Conservation (phyloP, 2,888 invertebrate species). For the Anorthoa munda region DNA sequence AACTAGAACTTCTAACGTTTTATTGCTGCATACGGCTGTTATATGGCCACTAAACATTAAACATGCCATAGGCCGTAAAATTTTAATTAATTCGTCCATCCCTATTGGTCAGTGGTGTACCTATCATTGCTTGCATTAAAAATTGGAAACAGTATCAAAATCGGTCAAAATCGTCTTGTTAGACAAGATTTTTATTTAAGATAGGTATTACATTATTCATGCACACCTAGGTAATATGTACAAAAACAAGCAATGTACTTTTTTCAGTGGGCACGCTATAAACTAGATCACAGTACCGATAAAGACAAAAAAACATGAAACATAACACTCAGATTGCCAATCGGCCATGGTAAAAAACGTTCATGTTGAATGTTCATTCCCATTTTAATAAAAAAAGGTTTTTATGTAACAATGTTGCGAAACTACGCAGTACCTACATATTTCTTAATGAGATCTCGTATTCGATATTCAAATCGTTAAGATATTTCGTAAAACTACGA, state of each 20-base stretch:
- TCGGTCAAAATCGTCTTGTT: too few species aligned
- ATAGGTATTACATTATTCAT: not conserved
- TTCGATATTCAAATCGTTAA: constrained; percentile 29
- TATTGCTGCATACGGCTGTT: not conserved
- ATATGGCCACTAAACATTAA: not conserved
- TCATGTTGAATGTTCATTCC: constrained; percentile 44
- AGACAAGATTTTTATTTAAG: not conserved
- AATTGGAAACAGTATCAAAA: not conserved
- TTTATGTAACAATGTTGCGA: constrained; percentile 42
- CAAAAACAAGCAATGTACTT: not conserved
- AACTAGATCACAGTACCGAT: constrained; percentile 46
- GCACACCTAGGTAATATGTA: not conserved
- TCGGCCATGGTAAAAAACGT: constrained; percentile 49
- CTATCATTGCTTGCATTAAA: not conserved
- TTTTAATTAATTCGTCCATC: not conserved
- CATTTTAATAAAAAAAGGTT: constrained; percentile 51
- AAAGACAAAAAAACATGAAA: constrained; percentile 44
- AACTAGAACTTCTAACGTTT: not conserved
- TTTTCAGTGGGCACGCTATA: constrained; percentile 2
- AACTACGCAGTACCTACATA: constrained; percentile 36
- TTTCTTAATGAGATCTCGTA: constrained; percentile 44
- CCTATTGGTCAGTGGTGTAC: not conserved
- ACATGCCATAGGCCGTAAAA: not conserved
- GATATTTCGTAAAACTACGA: constrained; percentile 7
- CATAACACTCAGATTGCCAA: constrained; percentile 38